Evolutionary conservation across 2,888 invertebrate genomes (phyloP).

Genomic region (Cancer borealis): DNA sequence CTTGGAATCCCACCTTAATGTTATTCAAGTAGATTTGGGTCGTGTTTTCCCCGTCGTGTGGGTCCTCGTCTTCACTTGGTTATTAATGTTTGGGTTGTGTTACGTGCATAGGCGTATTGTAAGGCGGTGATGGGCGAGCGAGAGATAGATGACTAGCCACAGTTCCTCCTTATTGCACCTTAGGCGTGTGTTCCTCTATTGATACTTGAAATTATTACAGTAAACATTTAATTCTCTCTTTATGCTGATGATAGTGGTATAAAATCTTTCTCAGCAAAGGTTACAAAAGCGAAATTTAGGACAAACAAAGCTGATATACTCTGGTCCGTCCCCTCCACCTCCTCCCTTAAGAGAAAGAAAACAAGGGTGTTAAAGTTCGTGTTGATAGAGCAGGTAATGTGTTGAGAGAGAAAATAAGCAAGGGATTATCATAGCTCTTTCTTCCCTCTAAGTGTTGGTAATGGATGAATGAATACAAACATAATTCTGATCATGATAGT

Average conservation of each 20-base stretch:
- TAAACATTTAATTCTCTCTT: too few relatives aligned
- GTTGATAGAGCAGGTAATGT: conserved; percentile 9
- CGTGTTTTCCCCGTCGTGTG: not conserved
- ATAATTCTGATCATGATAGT: too few relatives aligned
- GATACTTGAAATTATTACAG: too few relatives aligned
- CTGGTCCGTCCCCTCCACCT: not conserved
- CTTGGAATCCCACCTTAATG: not conserved
- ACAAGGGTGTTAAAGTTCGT: not conserved
- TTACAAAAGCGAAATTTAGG: not conserved
- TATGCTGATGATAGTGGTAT: too few relatives aligned
- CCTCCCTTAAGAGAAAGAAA: not conserved
- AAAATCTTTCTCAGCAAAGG: not conserved
- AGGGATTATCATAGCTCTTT: not conserved
- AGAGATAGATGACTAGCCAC: not conserved
- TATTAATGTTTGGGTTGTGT: not conserved
- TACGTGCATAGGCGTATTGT: not conserved
- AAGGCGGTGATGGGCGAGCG: not conserved
- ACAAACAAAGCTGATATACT: not conserved
- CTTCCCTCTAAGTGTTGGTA: not conserved
- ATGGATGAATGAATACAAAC: not conserved
- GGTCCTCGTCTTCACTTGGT: not conserved
- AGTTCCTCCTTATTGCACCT: too few relatives aligned
- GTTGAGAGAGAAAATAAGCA: not conserved
- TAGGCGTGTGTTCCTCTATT: too few relatives aligned
- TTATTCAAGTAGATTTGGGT: not conserved